phyloP scores from a whole-genome alignment of 2,888 invertebrate genomes.

The Leptinotarsa juncta region DNA sequence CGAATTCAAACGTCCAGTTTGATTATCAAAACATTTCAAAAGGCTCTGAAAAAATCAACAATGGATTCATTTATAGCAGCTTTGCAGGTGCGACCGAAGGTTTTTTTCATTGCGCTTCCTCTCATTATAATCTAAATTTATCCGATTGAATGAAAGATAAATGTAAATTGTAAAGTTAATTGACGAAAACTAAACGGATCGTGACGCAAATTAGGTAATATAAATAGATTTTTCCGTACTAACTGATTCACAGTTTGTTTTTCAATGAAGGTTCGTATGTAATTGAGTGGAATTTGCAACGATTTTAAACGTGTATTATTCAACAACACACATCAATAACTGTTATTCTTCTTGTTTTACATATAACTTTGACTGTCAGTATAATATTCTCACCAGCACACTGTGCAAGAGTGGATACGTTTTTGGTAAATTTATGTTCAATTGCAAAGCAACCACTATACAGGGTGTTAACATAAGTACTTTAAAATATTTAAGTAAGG shows the following conservation, averaged over 20 bases:
- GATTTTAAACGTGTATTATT: neutral
- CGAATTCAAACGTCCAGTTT: no score
- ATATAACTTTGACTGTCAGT: no score
- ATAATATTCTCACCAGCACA: no score
- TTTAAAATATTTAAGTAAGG: no score
- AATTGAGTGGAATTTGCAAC: neutral
- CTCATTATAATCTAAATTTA: constrained; percentile 14
- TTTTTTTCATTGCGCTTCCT: constrained; percentile 10
- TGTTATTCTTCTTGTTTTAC: neutral
- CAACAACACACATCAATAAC: neutral
- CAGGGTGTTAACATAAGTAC: no score
- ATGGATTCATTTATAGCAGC: neutral
- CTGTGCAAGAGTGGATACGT: no score
- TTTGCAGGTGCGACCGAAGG: neutral
- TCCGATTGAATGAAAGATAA: neutral
- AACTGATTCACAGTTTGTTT: constrained; percentile 17
- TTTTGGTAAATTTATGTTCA: no score
- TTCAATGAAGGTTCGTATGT: neutral
- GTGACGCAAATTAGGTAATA: constrained; percentile 14
- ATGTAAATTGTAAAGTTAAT: constrained; percentile 12
- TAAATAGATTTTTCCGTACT: constrained; percentile 14
- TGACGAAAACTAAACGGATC: constrained; percentile 18
- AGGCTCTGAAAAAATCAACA: neutral
- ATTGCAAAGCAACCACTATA: no score
- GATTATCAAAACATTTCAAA: neutral